Conservation (phyloP, 1,140 invertebrate genomes). For the Mercenaria mercenaria region DNA sequence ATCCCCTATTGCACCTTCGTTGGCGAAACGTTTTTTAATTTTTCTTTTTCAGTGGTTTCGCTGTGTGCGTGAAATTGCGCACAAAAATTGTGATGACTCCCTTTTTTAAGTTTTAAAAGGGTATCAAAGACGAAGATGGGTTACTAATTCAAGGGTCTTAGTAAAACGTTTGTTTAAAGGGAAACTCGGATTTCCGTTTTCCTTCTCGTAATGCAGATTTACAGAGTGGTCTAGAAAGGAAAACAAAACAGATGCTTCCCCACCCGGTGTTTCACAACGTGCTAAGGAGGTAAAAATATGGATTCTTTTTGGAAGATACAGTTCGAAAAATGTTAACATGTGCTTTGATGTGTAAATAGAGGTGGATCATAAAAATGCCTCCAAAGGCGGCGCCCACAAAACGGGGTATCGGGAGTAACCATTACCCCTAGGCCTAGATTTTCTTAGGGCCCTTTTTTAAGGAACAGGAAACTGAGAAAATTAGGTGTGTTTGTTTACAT, state of each 20-base stretch:
- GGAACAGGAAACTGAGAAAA: not conserved
- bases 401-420: not conserved
- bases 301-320: conserved; percentile 17
- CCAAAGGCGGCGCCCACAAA: not conserved
- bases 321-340: not conserved
- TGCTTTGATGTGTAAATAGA: conserved; percentile 36
- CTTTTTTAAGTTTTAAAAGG: no score
- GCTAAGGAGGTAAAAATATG: not conserved
- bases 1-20: no score
- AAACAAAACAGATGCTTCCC: not conserved
- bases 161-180: no score
- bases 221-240: not conserved
- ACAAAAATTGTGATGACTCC: no score
- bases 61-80: no score
- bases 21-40: no score
- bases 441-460: not conserved
- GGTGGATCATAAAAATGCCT: conserved; percentile 12
- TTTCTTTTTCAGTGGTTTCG: no score
- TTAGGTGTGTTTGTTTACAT: conserved; percentile 31
- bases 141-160: no score
- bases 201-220: not conserved
- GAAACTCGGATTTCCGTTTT: conserved; percentile 1
- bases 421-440: not conserved
- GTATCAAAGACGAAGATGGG: no score
- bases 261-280: conserved; percentile 22